Evolutionary conservation across 2,113 vertebrate species (phyloP), one percentile per base, ranked within the genome.

Genomic region (Tenebrosternarchus preto): DNA sequence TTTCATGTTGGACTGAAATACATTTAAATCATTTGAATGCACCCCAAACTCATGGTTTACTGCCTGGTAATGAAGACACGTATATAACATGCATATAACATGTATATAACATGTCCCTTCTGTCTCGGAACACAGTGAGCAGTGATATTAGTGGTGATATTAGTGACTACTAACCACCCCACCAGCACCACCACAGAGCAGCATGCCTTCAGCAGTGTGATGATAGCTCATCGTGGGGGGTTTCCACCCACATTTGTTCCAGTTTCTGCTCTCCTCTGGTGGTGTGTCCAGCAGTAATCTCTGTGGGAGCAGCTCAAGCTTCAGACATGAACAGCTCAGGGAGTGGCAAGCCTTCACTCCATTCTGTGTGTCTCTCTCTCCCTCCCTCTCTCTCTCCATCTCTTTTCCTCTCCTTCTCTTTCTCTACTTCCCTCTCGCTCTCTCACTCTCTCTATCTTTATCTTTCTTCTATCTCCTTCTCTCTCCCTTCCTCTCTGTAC

Each of bases 161-260:
- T 15, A 15, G 6, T 5, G 39, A 43, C 39, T 8, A 9, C 11
- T 50, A 15, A 50, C 43, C 43, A 50, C 43, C 43, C 43, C 12
- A 50, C 1, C 43, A 50, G 6, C 43, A 46, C 24, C 59, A 69
- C n/a, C 17, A 31, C 17, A 33, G 27, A 33, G 64, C 68, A 63
- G 25, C 31, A 29, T 64, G 27, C 36, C 39, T 68, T 68, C 73
- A 59, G 70, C 68, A 63, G 22, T 82, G 66, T 75, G 73, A 85
- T 80, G 71, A 80, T 71, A 76, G 74, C 57, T 70, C 36, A 76
- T 80, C 43, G 69, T 80, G 78, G 53, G 76, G 72, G 25, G 77
- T 73, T 80, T 67, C 76, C 67, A 81, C 70, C 61, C 53, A 61
- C 64, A 77, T 85, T 85, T 82, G 84, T 80, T 85, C 73, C 67